Evolutionary conservation across 2,888 invertebrate species (phyloP).

Genomic region (Mesoligia furuncula): DNA sequence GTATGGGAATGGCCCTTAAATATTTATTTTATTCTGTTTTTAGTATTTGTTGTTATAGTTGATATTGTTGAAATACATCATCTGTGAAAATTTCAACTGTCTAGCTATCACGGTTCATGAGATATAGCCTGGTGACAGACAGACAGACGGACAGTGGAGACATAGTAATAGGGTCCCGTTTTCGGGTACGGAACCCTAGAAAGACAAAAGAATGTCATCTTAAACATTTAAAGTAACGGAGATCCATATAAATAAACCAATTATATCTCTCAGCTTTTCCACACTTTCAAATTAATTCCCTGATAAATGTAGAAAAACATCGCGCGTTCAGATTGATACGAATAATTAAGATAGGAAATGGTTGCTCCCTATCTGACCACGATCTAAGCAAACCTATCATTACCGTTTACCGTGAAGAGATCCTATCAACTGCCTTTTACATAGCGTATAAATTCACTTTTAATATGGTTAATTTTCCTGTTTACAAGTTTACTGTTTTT

Average conservation of each 20-base stretch:
- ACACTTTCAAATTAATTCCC: conserved; percentile 41
- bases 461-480: conserved; percentile 43
- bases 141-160: too few species aligned
- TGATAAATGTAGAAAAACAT: conserved; percentile 50
- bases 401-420: conserved; percentile 57
- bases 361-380: conserved; percentile 45
- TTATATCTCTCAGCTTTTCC: conserved; percentile 16
- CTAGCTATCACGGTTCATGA: too few species aligned
- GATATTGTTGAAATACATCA: too few species aligned
- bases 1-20: too few species aligned
- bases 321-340: conserved; percentile 51
- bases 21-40: too few species aligned
- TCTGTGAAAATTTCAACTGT: too few species aligned
- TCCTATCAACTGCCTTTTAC: conserved; percentile 42
- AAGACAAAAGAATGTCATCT: too few species aligned
- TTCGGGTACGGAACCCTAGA: too few species aligned
- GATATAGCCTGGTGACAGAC: too few species aligned
- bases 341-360: conserved; percentile 59
- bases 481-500: conserved; percentile 26
- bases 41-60: too few species aligned
- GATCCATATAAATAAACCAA: not conserved
- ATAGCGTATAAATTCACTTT: conserved; percentile 53
- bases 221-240: too few species aligned
- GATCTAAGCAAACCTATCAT: conserved; percentile 55
- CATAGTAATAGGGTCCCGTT: too few species aligned